These are phyloP conservation scores for Ctenosaura bakeri DNA, from an alignment of 2,797 vertebrate genomes.

Conservation along the genomic window DNA sequence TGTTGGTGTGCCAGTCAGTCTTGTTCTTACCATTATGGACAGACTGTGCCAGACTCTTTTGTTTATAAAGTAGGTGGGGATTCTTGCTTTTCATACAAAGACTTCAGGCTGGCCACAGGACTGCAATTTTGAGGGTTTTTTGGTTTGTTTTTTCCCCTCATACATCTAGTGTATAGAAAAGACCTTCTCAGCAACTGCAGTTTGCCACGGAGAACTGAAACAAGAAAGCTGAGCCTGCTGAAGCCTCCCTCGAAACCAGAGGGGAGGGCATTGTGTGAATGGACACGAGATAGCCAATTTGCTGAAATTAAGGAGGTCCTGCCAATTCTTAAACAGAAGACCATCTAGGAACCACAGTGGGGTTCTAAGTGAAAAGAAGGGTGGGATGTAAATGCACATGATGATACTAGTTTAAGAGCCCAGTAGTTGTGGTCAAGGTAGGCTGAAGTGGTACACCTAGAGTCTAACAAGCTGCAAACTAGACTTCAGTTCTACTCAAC, in stretches of 20 bases:
- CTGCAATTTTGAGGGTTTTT: neutral
- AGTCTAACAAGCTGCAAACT: neutral
- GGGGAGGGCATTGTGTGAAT: neutral
- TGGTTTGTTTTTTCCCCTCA: neutral
- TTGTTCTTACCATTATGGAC: constrained; percentile 14
- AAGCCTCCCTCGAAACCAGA: neutral
- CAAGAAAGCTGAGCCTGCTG: neutral
- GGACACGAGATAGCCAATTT: neutral
- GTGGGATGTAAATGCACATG: no score
- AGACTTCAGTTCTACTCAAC: no score
- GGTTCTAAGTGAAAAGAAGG: neutral
- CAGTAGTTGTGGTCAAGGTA: neutral
- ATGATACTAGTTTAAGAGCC: neutral
- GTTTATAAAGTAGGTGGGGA: neutral
- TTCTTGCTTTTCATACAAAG: neutral
- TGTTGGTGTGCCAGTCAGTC: neutral
- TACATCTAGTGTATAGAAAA: neutral
- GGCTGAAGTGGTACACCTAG: neutral
- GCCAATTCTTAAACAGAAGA: no score
- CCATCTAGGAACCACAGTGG: neutral
- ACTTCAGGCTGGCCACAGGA: neutral
- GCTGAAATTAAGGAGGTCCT: neutral
- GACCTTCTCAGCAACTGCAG: neutral
- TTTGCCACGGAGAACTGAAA: neutral
- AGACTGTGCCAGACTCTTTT: constrained; percentile 9